Base-by-base conservation (phyloP, 2,888 invertebrate genomes). In the Torymus aiolomorphi region DNA sequence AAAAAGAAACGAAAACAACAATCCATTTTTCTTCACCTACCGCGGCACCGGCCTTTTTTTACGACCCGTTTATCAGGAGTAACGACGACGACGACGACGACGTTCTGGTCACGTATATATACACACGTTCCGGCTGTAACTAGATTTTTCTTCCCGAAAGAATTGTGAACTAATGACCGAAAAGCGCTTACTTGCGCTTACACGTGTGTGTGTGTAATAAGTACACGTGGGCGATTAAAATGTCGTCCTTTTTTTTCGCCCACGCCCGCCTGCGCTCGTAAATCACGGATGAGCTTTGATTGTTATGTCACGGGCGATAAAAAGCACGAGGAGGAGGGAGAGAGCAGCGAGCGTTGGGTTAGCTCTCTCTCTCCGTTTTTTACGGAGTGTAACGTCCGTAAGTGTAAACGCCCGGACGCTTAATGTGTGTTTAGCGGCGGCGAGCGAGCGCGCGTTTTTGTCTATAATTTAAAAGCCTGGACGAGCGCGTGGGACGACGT, bases 1-100 rank as follows among this genome's bases (percentile, higher is more conserved):
- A 16, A n/a, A 54, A 66, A 57, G 18, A 16, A 70, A n/a, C 4
- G 20, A 59, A 72, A 51, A 59, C 11, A 2, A 31, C 8, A 31
- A 24, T 62, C 31, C 62, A 20, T 16, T 56, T 18, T n/a, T 72
- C 14, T 69, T 67, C 52, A 63, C 14, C 18, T 59, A n/a, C 14
- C 57, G 10, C 42, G 0, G 11, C 14, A 54, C 14, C 42, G 0
- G 14, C 11, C 49, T 16, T 65, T 61, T 24, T 69, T 69, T 52
- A 74, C 74, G 67, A 67, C 51, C 49, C 78, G 42, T 74, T 74
- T 74, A 74, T 69, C 57, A 63, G 57, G 51, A 74, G 18, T 74
- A 78, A 78, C 69, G 54, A 52, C 31, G 42, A 18, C 4, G 20
- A n/a, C n/a, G n/a, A n/a, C n/a, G n/a, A n/a, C n/a, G n/a, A n/a